Evolutionary conservation across 2,888 invertebrate genomes (phyloP), one percentile per base, ranked within the genome.

Genomic region (Eupithecia subumbrata): DNA sequence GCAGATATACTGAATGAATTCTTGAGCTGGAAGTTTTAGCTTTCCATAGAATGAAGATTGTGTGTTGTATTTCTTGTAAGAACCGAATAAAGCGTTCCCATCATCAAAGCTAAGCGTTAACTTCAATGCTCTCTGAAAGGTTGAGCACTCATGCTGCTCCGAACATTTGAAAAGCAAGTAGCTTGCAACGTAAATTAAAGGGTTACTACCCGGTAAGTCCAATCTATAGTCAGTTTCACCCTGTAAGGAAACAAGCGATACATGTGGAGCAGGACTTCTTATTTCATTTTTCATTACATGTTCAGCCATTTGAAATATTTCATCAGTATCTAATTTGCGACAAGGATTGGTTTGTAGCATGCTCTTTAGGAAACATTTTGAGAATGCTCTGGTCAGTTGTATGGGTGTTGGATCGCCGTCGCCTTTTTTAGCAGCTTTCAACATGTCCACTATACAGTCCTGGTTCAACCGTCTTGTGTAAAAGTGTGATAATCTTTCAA

Each of bases 381-480:
- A 64, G 34, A 64, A 34, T 34, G 18, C 64, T 34, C 64, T 30
- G 64, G 34, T 64, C 18, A 64, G 5, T 34, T 64, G 64, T 1
- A 64, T 18, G 12, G 64, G 2, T 9, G 64, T 64, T 64, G 22
- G 30, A 7, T 34, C 34, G 64, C 8, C 18, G 2, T 9, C 30
- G 18, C 18, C 34, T 30, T 30, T 64, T 64, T 64, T 64, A 9
- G 34, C 64, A 64, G 64, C 18, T 64, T 64, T 64, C 18, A 64
- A 64, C 34, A 64, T 18, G 64, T 64, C 34, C 11, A 64, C 30
- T 64, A 64, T 64, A 34, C 64, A 64, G 34, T 64, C 34, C 64
- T 64, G 64, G 34, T 64, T 64, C 5, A 64, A 64, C 18, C 64
- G 30, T 64, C 34, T 64, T 64, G 64, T 60, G 25, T 60, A 12